Conservation (phyloP, 2,797 vertebrate genomes). For the Dallia pectoralis region DNA sequence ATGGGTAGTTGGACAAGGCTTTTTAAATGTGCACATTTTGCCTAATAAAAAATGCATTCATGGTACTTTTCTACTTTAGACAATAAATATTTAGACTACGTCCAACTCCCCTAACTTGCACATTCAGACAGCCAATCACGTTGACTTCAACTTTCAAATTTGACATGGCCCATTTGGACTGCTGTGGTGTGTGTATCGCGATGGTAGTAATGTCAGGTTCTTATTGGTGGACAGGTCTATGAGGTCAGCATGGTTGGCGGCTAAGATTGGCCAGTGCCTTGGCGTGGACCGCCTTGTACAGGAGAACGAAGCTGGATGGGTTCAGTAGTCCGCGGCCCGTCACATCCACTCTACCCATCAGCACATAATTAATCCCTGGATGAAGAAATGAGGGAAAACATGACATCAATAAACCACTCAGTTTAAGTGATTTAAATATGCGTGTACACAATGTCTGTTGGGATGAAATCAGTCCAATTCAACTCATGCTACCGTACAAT, state of each 20-base stretch:
- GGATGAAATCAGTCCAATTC: no score
- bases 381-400: neutral
- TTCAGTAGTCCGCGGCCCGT: slow-evolving; percentile 72
- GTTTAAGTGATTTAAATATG: no score
- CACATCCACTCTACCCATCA: slow-evolving; percentile 82
- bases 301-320: slow-evolving; percentile 82
- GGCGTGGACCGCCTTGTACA: slow-evolving; percentile 75
- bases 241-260: slow-evolving; percentile 73
- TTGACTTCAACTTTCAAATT: slow-evolving; percentile 4
- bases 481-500: no score
- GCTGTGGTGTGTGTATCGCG: slow-evolving; percentile 14
- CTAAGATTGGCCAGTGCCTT: slow-evolving; percentile 76
- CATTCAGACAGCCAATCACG: no score
- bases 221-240: slow-evolving; percentile 26
- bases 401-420: neutral
- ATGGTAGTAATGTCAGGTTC: slow-evolving; percentile 1
- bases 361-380: slow-evolving; percentile 80
- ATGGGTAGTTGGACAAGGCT: no score
- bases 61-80: no score
- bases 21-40: no score
- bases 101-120: no score
- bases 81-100: no score
- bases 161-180: slow-evolving; percentile 24
- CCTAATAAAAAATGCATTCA: no score
- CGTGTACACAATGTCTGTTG: no score